Base-by-base conservation (phyloP, 2,888 invertebrate genomes). In the Aphodius granarius region DNA sequence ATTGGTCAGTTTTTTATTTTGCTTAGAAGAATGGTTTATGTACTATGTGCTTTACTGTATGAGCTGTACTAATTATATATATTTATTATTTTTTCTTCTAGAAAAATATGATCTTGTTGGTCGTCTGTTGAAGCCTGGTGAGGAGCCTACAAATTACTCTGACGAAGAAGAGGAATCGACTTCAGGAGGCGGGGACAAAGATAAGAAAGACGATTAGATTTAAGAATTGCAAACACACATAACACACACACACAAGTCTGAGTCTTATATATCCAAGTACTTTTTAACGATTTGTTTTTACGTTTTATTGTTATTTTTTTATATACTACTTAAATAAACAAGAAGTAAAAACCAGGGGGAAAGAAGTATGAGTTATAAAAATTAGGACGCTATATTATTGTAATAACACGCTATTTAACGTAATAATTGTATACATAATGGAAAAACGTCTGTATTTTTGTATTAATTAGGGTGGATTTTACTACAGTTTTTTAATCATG, bases 31-130 rank as follows among this genome's bases (percentile, higher is more conserved):
- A n/a, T n/a, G n/a, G n/a, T n/a, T n/a, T n/a, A n/a, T n/a, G n/a
- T n/a, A n/a, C n/a, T n/a, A n/a, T n/a, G n/a, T n/a, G n/a, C n/a
- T n/a, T n/a, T n/a, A n/a, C 18, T 64, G 15, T 5, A 17, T 64
- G 16, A 64, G 18, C 63, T 62, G 6, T 62, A 62, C 13, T 62
- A 13, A 62, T 62, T 62, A n/a, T 62, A 62, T 62, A 13, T 62
- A 62, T 62, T 62, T 62, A 71, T 68, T 78, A 70, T 66, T 76
- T 79, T 78, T 73, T 75, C 81, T 82, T 83, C 23, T 90, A 97
- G 98, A 98, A 90, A 97, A 95, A 87, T 98, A 98, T 87, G 95
- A 95, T 64, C 92, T 94, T 79, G 95, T 98, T 63, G 98, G 98
- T 16, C 93, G 94, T 83, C 89, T 98, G 73, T 88, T 98, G 85